Evolutionary conservation across 2,797 vertebrate genomes (phyloP).

Genomic region (Carcharodon carcharias): DNA sequence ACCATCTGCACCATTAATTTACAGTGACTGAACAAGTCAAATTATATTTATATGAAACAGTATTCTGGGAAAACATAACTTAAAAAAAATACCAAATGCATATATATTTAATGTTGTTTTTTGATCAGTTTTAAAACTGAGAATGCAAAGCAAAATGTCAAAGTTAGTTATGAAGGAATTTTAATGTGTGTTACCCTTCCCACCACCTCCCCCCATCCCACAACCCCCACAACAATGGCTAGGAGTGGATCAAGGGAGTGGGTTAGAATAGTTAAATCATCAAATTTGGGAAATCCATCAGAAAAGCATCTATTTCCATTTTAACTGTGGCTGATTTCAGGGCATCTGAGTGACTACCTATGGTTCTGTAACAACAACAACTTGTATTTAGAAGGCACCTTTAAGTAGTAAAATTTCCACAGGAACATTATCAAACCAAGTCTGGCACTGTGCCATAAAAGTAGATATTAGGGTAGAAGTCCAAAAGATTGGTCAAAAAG

Average conservation of each 20-base stretch:
- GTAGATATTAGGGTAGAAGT: not conserved
- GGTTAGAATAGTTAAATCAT: not conserved
- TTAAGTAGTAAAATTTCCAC: not conserved
- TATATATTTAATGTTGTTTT: not conserved
- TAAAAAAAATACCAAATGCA: not conserved
- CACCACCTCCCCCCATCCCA: not conserved
- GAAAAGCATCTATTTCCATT: not conserved
- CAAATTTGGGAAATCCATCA: not conserved
- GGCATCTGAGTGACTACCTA: no score
- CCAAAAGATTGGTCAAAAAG: not conserved
- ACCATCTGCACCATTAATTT: not conserved
- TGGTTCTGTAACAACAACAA: not conserved
- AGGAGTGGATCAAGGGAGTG: not conserved
- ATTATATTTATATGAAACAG: not conserved
- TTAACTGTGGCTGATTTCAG: not conserved
- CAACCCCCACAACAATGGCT: not conserved
- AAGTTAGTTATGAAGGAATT: not conserved
- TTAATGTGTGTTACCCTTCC: not conserved
- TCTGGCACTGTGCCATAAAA: not conserved
- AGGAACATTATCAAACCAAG: not conserved
- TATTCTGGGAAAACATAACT: not conserved
- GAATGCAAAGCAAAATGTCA: not conserved
- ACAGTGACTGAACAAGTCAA: not conserved
- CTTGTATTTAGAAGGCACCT: not conserved
- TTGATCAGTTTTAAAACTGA: not conserved